These are phyloP conservation scores for Brachionus rubens DNA, from an alignment of 1,140 invertebrate genomes.

Conservation along the genomic window DNA sequence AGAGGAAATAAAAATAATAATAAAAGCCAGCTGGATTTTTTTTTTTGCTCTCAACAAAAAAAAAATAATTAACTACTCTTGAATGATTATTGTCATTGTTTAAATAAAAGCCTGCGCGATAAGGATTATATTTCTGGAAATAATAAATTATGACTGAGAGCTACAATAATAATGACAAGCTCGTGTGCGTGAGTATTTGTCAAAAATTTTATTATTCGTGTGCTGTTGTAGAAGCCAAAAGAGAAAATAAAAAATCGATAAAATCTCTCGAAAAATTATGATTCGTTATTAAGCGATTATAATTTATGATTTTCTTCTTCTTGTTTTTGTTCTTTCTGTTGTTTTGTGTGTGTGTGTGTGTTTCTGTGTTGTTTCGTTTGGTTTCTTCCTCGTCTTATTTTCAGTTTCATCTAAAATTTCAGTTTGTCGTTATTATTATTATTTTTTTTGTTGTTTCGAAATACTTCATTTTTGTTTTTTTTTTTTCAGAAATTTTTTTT, in stretches of 20 bases:
- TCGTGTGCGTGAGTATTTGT: conserved; percentile 26
- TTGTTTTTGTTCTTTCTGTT: neutral
- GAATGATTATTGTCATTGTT: conserved; percentile 41
- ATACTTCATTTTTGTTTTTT: neutral
- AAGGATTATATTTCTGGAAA: conserved; percentile 38
- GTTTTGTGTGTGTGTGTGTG: too few species aligned
- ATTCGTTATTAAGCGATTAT: conserved; percentile 38
- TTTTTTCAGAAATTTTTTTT: neutral
- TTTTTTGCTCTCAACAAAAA: too few species aligned
- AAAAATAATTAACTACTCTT: conserved; percentile 28
- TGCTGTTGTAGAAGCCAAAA: neutral
- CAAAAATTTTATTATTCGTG: conserved; percentile 23
- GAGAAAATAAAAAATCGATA: conserved; percentile 24
- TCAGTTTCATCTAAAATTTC: conserved; percentile 16
- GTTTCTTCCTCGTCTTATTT: conserved; percentile 37
- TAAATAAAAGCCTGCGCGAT: neutral
- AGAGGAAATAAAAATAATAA: neutral
- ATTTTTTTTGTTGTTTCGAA: neutral
- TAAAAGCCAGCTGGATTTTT: conserved; percentile 34
- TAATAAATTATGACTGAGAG: conserved; percentile 28
- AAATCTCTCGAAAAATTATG: conserved; percentile 35
- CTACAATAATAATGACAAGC: neutral
- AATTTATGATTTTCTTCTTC: conserved; percentile 30
- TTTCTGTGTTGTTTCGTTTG: too few species aligned
- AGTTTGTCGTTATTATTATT: neutral